Evolutionary conservation across 2,888 invertebrate species (phyloP).

Genomic region (Selenia dentaria): DNA sequence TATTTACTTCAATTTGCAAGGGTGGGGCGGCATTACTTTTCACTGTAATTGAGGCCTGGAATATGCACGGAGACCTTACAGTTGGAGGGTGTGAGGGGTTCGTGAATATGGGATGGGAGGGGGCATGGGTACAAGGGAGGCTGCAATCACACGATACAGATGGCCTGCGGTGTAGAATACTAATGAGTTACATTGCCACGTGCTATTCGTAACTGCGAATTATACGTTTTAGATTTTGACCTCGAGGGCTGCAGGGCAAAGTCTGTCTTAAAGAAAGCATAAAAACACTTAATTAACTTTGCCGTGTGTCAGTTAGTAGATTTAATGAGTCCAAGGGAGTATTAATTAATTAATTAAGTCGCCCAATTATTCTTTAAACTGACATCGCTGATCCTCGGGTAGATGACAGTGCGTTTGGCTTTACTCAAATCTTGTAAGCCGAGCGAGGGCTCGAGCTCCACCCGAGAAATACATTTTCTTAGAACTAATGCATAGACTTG

Average conservation of each 20-base stretch:
- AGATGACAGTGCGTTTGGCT: too few relatives aligned
- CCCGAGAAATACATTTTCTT: too few relatives aligned
- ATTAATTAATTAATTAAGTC: too few relatives aligned
- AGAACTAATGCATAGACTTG: too few relatives aligned
- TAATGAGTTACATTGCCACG: slow-evolving; percentile 11
- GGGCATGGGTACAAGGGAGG: not conserved
- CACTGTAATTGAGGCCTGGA: slow-evolving; percentile 14
- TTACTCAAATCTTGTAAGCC: too few relatives aligned
- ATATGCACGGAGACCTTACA: slow-evolving; percentile 11
- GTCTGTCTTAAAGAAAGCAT: not conserved
- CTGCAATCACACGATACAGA: slow-evolving; percentile 22
- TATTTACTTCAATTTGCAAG: slow-evolving; percentile 19
- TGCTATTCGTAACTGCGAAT: not conserved
- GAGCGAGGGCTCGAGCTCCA: too few relatives aligned
- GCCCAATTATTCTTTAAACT: too few relatives aligned
- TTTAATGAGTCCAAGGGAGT: too few relatives aligned
- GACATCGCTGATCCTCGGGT: too few relatives aligned
- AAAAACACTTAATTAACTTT: not conserved
- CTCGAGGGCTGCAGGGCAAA: not conserved
- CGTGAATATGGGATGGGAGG: not conserved
- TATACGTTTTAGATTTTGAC: not conserved
- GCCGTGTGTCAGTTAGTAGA: too few relatives aligned
- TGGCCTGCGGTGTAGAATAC: slow-evolving; percentile 14
- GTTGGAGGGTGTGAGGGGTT: slow-evolving; percentile 1
- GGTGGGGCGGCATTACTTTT: slow-evolving; percentile 17